Evolutionary conservation across 2,113 vertebrate species (phyloP).

Genomic region (Illadopsis cleaveri): DNA sequence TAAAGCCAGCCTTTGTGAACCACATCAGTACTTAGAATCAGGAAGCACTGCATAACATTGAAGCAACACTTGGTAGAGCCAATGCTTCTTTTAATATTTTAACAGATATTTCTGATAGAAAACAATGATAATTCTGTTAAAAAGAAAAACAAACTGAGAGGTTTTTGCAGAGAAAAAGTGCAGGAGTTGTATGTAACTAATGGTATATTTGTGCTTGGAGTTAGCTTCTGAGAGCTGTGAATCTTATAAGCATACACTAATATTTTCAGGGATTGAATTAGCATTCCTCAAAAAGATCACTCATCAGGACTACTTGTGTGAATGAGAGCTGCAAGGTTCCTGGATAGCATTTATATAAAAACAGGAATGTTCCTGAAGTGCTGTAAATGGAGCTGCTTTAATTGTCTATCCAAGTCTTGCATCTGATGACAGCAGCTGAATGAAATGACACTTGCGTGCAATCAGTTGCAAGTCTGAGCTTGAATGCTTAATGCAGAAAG

Average conservation of each 20-base stretch:
- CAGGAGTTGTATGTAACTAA: background rate
- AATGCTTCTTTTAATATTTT: background rate
- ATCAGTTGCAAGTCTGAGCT: background rate
- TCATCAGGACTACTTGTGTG: constrained; percentile 13
- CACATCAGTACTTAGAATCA: background rate
- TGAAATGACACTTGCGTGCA: background rate
- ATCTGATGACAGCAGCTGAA: background rate
- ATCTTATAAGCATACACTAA: background rate
- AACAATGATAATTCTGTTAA: background rate
- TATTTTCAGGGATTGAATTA: background rate
- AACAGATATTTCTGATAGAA: background rate
- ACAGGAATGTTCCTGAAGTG: background rate
- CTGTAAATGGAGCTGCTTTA: background rate
- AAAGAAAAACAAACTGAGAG: rapidly evolving
- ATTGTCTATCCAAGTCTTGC: background rate
- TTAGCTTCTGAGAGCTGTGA: background rate
- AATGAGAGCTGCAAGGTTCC: background rate
- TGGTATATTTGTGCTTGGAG: background rate
- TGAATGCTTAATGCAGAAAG: background rate
- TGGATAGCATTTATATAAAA: constrained; percentile 12
- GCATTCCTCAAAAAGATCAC: background rate
- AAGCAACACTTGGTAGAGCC: background rate
- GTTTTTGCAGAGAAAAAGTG: background rate
- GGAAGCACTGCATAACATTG: background rate
- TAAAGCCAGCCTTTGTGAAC: background rate